phyloP scores from a whole-genome alignment of 2,888 invertebrate species.

The Amiota communis region DNA sequence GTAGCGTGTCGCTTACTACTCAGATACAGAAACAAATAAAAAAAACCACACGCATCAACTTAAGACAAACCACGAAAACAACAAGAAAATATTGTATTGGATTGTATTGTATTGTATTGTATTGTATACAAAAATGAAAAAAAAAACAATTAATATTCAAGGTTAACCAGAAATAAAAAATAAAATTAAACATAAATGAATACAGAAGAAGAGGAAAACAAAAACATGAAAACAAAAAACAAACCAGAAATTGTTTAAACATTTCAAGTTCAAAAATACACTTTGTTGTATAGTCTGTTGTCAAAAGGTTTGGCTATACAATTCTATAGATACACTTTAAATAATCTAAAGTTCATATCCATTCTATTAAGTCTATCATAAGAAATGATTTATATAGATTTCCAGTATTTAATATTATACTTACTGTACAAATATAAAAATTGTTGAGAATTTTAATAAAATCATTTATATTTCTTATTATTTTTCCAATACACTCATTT shows the following conservation, averaged over 20 bases:
- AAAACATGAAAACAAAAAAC: conserved; percentile 5
- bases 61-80: conserved; percentile 14
- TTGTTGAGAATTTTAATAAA: too few relatives aligned
- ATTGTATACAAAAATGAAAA: conserved; percentile 55
- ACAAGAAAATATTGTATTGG: conserved; percentile 16
- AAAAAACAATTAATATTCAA: conserved; percentile 63
- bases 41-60: conserved; percentile 7
- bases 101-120: too few relatives aligned
- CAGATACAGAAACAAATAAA: background rate
- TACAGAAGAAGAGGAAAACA: conserved; percentile 10
- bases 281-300: too few relatives aligned
- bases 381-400: too few relatives aligned
- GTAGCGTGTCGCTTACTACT: conserved; percentile 40
- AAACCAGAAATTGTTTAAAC: conserved; percentile 29
- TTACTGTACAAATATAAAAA: too few relatives aligned
- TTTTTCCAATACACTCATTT: too few relatives aligned
- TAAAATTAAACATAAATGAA: conserved; percentile 17
- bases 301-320: too few relatives aligned
- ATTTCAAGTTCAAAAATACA: conserved; percentile 19
- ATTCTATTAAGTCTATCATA: too few relatives aligned
- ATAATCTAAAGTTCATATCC: too few relatives aligned
- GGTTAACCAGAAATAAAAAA: conserved; percentile 63
- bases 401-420: too few relatives aligned
- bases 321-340: too few relatives aligned
- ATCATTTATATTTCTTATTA: too few relatives aligned